Evolutionary conservation across 2,113 vertebrate genomes (phyloP).

Genomic region (Cyanistes caeruleus): DNA sequence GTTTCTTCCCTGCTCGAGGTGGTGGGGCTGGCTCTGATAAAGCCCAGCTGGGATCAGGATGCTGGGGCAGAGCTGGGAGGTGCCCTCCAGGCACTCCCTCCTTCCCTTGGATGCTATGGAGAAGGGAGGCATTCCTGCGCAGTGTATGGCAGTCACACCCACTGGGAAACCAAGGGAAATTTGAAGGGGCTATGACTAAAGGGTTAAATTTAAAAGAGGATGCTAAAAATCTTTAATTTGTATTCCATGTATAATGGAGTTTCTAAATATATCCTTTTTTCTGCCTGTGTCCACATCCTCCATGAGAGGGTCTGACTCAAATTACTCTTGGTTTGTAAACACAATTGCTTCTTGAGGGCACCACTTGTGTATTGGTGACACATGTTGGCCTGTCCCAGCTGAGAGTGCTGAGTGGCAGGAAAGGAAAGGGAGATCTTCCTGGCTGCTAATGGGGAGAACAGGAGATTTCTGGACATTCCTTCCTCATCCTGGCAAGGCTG

Average conservation of each 20-base stretch:
- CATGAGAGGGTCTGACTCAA: fast-evolving
- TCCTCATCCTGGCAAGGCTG: fast-evolving
- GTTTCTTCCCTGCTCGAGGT: not conserved
- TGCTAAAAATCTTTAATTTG: not conserved
- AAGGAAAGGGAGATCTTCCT: not conserved
- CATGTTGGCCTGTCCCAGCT: not conserved
- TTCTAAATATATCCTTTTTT: not conserved
- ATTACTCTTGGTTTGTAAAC: not conserved
- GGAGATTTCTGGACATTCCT: not conserved
- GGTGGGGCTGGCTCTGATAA: fast-evolving
- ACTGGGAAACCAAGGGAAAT: not conserved
- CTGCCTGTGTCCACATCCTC: not conserved
- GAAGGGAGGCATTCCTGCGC: not conserved
- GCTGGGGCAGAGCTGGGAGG: not conserved
- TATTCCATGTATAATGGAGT: not conserved
- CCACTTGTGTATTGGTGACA: not conserved
- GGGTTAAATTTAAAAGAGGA: not conserved
- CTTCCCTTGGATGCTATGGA: not conserved
- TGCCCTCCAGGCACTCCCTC: not conserved
- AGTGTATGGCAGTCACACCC: not conserved
- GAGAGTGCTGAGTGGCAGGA: not conserved
- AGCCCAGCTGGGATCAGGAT: not conserved
- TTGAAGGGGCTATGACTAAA: not conserved
- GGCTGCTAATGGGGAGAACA: not conserved
- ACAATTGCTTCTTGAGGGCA: not conserved